Percentiles rank a stretch among this genome's conserved stretches.
These are phyloP conservation scores for Pongo abelii DNA, from an alignment of 2,113 vertebrate genomes.

Conservation along the genomic window DNA sequence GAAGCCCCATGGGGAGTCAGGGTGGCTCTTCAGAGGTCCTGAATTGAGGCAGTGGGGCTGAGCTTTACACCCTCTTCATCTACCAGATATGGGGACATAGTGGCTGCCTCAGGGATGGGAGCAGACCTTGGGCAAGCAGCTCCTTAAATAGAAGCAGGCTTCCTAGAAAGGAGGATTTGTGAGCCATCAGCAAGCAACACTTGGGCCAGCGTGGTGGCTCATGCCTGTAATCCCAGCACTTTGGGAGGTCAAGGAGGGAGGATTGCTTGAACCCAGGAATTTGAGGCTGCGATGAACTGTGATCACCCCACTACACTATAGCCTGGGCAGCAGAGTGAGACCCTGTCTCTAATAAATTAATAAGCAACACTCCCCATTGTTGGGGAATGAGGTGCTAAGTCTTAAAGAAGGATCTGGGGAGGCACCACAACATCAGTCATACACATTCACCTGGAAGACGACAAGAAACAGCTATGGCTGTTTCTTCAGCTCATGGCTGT, in stretches of 20 bases:
- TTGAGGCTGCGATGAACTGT: too few species aligned
- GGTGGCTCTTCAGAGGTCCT: neutral
- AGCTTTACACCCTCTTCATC: neutral
- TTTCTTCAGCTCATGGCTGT: too few species aligned
- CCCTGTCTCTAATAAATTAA: too few species aligned
- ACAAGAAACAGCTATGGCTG: neutral
- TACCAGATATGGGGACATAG: neutral
- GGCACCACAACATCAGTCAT: neutral
- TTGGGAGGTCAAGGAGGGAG: too few species aligned
- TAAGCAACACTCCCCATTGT: fast-evolving
- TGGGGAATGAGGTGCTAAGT: neutral
- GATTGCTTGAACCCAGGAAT: too few species aligned
- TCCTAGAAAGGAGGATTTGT: neutral
- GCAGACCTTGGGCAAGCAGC: neutral
- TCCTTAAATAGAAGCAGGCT: neutral
- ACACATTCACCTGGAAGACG: neutral
- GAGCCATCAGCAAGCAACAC: neutral
- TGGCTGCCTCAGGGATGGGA: neutral
- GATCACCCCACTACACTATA: too few species aligned
- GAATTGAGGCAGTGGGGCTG: neutral
- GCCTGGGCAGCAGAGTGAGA: too few species aligned
- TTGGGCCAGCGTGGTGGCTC: too few species aligned
- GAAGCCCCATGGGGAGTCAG: fast-evolving
- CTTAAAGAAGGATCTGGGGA: neutral
- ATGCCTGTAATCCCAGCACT: too few species aligned